Evolutionary conservation across 2,888 invertebrate genomes (phyloP).

Genomic region (Arctia plantaginis): DNA sequence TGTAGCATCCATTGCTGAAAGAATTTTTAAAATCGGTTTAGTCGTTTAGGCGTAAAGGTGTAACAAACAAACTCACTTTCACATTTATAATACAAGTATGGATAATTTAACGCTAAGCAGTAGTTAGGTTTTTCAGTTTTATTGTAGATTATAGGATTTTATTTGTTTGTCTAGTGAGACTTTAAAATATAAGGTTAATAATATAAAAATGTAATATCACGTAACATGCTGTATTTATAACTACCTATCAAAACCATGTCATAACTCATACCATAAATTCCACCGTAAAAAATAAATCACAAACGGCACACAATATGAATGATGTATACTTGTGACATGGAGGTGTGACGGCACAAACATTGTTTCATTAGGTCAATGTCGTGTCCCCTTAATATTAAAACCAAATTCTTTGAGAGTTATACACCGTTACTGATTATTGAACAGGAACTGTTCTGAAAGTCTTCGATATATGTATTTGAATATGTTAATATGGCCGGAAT

Average conservation of each 20-base stretch:
- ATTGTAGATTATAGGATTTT: neutral
- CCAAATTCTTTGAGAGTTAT: neutral
- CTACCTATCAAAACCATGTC: neutral
- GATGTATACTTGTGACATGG: neutral
- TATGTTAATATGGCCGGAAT: neutral
- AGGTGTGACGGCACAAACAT: neutral
- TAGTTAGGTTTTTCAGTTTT: neutral
- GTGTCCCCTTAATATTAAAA: neutral
- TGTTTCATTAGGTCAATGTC: neutral
- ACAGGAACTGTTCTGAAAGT: neutral
- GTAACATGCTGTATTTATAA: neutral
- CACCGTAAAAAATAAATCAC: neutral
- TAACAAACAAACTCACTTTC: too few relatives aligned
- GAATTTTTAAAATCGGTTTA: too few relatives aligned
- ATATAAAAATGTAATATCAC: neutral
- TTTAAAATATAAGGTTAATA: neutral
- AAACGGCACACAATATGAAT: neutral
- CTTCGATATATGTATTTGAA: neutral
- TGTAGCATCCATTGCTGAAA: too few relatives aligned
- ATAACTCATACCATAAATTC: neutral
- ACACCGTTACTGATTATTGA: neutral
- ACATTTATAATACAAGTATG: too few relatives aligned
- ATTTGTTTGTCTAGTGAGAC: neutral
- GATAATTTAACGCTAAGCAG: neutral
- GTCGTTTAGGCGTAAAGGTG: too few relatives aligned